phyloP scores from a whole-genome alignment of 2,888 invertebrate species.

The Scaptomyza reducta region DNA sequence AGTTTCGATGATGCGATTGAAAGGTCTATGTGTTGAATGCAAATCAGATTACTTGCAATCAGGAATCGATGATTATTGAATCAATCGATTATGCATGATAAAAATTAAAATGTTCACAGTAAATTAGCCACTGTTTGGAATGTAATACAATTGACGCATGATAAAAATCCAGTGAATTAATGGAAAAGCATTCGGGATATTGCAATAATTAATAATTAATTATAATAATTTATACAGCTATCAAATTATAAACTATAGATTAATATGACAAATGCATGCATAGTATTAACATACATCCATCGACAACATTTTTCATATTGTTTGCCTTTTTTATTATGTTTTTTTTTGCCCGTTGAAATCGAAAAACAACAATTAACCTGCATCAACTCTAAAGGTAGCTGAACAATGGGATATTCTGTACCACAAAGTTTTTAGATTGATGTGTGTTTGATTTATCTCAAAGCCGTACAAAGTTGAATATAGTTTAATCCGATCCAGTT shows the following conservation, averaged over 20 bases:
- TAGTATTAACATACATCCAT: conserved; percentile 10
- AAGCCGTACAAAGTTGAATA: too few relatives aligned
- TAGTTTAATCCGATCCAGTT: too few relatives aligned
- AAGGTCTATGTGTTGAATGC: background rate
- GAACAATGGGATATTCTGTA: background rate
- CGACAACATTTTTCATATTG: background rate
- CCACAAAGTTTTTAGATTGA: too few relatives aligned
- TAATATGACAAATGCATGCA: conserved; percentile 2
- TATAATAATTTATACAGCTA: conserved; percentile 28
- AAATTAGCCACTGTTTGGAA: conserved; percentile 26
- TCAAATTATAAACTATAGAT: conserved; percentile 30
- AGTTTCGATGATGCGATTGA: background rate
- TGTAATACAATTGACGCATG: conserved; percentile 21
- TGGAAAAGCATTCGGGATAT: conserved; percentile 4
- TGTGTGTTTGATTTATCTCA: too few relatives aligned
- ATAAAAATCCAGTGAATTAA: conserved; percentile 28
- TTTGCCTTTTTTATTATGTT: conserved; percentile 21
- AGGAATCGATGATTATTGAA: conserved; percentile 5
- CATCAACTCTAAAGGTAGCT: too few relatives aligned
- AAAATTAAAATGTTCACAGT: conserved; percentile 17
- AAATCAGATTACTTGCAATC: background rate
- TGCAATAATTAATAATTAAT: conserved; percentile 38
- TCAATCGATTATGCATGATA: conserved; percentile 6
- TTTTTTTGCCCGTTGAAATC: conserved; percentile 16
- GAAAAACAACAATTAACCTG: conserved; percentile 13